Evolutionary conservation across 2,797 vertebrate genomes (phyloP), one percentile per base, ranked within the genome.

Genomic region (Labeo calbasu): DNA sequence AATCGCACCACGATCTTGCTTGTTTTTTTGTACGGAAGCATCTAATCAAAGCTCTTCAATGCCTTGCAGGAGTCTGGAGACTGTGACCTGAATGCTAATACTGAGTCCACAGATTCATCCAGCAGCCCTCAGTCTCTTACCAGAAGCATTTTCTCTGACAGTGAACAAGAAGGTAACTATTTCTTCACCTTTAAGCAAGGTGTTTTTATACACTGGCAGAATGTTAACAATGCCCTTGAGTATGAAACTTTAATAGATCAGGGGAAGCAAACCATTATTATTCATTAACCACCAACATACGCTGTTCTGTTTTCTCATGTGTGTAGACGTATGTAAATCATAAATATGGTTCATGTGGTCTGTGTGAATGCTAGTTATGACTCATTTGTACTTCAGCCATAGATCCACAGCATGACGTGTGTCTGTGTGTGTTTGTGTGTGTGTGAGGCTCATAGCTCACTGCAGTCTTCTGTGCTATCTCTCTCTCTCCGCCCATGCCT

Each of bases 401-500:
- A 51, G 68, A 23, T 79, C 4, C 40, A 59, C 75, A 79, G 19
- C 68, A 70, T 70, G 69, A 12, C 63, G 53, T 40, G 23, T 40
- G 40, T 84, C 57, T 61, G 32, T 43, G 48, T 32, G 10, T 57
- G n/a, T 77, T 89, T 81, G 63, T 48, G 88, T 89, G 87, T 81
- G 66, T 75, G 71, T 55, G 21, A 71, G 40, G 91, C 91, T 91
- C 94, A 77, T 93, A 96, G 94, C 96, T 98, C 95, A 97, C 92
- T 89, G 92, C 92, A 94, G 94, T 97, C 94, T 96, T 96, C 95
- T 97, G 94, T 96, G 79, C 92, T 86, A 84, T 92, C 90, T 92
- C 66, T 85, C 93, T 93, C 40, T 61, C 79, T 81, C 81, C 85
- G 72, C 89, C 85, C 89, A 90, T 88, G 90, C 85, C 91, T 93